These are phyloP conservation scores for Athene noctua DNA, from an alignment of 2,113 vertebrate genomes.

Conservation along the genomic window DNA sequence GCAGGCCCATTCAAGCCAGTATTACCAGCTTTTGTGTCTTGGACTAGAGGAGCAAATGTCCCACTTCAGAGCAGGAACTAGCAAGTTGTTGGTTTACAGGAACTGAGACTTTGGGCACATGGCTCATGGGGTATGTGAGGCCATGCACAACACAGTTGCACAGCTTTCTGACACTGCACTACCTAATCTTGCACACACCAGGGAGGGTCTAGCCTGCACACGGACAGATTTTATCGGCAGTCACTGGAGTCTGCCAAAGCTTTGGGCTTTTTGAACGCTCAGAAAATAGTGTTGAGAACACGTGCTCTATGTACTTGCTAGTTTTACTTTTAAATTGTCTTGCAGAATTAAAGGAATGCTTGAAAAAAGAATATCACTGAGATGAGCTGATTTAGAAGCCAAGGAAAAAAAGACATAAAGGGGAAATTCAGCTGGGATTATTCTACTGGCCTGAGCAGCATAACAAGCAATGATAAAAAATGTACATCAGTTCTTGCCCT, in stretches of 20 bases:
- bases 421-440: not conserved
- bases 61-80: not conserved
- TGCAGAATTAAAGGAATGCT: not conserved
- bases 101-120: accelerated
- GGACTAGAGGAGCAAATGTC: not conserved
- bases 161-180: not conserved
- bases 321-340: not conserved
- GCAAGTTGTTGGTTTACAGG: not conserved
- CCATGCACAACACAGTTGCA: not conserved
- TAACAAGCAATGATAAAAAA: not conserved
- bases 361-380: not conserved
- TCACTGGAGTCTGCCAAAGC: not conserved
- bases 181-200: not conserved
- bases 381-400: not conserved
- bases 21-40: not conserved
- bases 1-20: not conserved
- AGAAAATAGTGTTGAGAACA: not conserved
- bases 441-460: not conserved
- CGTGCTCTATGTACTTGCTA: not conserved
- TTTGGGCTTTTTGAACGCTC: not conserved
- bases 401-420: not conserved
- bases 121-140: not conserved
- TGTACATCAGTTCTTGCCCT: not conserved
- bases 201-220: not conserved
- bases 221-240: not conserved